Evolutionary conservation across 1,140 invertebrate genomes (phyloP), one percentile per base, ranked within the genome.

Genomic region (Apis laboriosa): DNA sequence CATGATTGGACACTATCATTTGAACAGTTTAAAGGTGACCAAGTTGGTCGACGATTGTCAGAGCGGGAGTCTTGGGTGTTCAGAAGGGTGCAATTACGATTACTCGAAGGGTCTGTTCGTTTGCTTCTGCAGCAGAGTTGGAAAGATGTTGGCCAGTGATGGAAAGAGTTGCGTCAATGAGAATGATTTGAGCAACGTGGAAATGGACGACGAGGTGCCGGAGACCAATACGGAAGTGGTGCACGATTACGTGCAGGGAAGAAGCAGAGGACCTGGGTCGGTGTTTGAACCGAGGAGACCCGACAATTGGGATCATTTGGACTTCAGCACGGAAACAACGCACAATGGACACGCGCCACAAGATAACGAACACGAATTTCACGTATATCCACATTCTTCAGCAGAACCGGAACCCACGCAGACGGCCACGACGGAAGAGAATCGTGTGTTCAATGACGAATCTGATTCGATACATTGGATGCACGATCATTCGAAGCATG

Each of bases 51-150:
- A 98, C 94, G 92, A 96, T 51, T 98, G 98, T 93, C 95, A 96
- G 90, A 95, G 96, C 64, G 95, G 96, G 85, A 97, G 97, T 89
- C 95, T 97, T 77, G 95, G 95, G 5, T 98, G 98, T 90, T 95
- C 97, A 79, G 95, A 97, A 91, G 94, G 95, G 13, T 98, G 98
- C 91, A 93, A 94, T 58, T 98, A 97, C 88, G 96, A 97, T 90
- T 96, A 96, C 84, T 86, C 90, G 8, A 90, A 96, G 53, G 94
- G 96, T 78, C 56, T 53, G 15, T 97, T 97, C 85, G 91, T 92
- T 8, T 98, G 98, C 91, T 95, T 92, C 13, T 98, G 98, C 92
- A 96, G 98, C 92, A 96, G 96, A n/a, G 85, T 92, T 28, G 93
- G 93, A 34, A 93, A 94, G 86, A 82, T 90, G 4, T 90, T 96